A percentile compares a stretch with the other conserved stretches of the same genome.
These are phyloP conservation scores for Enoplosus armatus DNA, from an alignment of 2,797 vertebrate genomes.

Conservation along the genomic window DNA sequence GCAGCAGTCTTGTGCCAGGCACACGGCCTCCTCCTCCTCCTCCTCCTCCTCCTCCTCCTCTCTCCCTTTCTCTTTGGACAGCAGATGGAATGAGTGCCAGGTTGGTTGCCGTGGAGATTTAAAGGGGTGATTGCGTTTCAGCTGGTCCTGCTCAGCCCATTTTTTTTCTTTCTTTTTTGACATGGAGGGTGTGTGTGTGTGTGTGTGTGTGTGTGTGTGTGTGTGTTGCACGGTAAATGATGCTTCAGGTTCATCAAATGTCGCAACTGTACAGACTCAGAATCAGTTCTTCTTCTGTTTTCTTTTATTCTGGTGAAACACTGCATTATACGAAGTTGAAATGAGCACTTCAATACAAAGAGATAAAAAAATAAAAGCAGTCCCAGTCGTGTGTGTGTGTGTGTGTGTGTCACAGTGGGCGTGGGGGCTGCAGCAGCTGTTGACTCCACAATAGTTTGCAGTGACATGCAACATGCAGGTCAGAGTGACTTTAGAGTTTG, in stretches of 20 bases:
- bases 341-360: neutral
- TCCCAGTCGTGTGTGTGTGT: conserved; percentile 14
- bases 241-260: neutral
- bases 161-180: neutral
- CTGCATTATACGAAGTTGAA: neutral
- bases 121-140: conserved; percentile 66
- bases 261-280: neutral
- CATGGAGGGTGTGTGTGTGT: neutral
- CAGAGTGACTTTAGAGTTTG: conserved; percentile 50
- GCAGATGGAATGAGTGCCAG: conserved; percentile 79
- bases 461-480: conserved; percentile 61
- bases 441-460: conserved; percentile 53
- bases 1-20: conserved; percentile 78
- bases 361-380: neutral
- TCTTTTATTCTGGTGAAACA: neutral
- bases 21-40: conserved; percentile 53
- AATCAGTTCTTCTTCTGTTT: neutral
- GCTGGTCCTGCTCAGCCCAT: conserved; percentile 44
- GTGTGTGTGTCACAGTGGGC: conserved; percentile 41
- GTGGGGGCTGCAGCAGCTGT: conserved; percentile 67
- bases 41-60: conserved; percentile 40
- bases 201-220: too few relatives aligned
- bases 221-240: conserved; percentile 1
- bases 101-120: conserved; percentile 77
- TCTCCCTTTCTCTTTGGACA: conserved; percentile 61